Base-by-base conservation (phyloP, 2,113 vertebrate species). In the Mustela nigripes region DNA sequence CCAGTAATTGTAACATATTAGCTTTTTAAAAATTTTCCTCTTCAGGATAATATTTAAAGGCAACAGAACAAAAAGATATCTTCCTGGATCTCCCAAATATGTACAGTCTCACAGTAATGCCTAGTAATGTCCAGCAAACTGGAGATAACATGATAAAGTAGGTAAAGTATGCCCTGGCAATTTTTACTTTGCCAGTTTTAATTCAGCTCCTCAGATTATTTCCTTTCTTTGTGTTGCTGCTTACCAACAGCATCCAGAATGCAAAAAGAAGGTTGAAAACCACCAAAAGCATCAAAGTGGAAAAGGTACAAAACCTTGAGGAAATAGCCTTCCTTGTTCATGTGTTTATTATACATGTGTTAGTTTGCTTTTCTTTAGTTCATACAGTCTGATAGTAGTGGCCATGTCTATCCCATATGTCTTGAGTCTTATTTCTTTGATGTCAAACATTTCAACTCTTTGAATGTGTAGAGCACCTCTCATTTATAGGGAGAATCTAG, bases 1-100 rank as follows among this genome's bases (percentile, higher is more conserved):
- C 7, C 65, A 14, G 7, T 31, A 73, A 86, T 81, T 63, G 33
- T 31, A 42, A 62, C 16, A 16, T n/a, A 28, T 11, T 4, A 24
- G 33, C 79, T 60, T 56, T 11, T 88, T 89, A 18, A 56, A 56
- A 18, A 56, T 48, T 86, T 93, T 81, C 69, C 31, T 93, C 45
- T 76, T 85, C 4, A 48, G 53, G 67, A 95, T 63, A 84, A 86
- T 33, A 42, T 79, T 91, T 42, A 73, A 81, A 95, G 60, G 18
- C 16, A 79, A 11, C 12, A 50, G 67, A 79, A 45, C 50, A 19
- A 60, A 62, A 36, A 33, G 3, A 24, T 48, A 11, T 63, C 45
- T 60, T 2, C 28, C 39, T 39, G 28, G 5, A 19, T 85, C 53
- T 84, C 7, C 16, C 5, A 80, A 56, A 45, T 9, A 21, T 33